Evolutionary conservation across 2,797 vertebrate species (phyloP), one percentile per base, ranked within the genome.

Genomic region (Mormyrus proboscirostris): DNA sequence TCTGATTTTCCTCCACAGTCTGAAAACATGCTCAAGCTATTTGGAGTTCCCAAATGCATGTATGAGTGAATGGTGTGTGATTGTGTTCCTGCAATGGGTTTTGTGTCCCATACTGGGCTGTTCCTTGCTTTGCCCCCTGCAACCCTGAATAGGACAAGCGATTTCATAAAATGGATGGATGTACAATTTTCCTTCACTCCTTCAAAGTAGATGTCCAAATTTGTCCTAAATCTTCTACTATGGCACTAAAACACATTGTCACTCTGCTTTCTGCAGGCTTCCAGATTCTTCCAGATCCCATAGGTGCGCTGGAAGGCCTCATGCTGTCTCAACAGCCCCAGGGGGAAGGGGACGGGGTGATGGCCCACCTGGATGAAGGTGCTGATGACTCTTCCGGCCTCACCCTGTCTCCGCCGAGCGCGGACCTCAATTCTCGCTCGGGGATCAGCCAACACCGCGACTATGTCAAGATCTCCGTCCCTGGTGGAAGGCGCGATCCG

Each of bases 401-500:
- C 82, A 94, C 50, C 25, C 94, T 76, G n/a, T 96, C 95, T 93
- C 92, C 88, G 94, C 19, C 59, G 33, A 49, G 50, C 22, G 86
- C 91, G 14, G 98, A 97, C 92, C 94, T 92, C 88, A 96, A 96
- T 85, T 95, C 98, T 91, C 96, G 97, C 3, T 99, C 98, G 93
- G 95, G 96, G 73, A 79, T 97, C 4, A 96, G 96, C 88, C 97
- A 97, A 88, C 97, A 98, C 83, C 96, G 96, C 0, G 98, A 99
- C 94, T 99, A 99, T 0, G 96, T 98, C 92, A 98, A 99, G 92
- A 99, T 99, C 91, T 94, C 97, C n/a, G 95, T 99, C 94, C 97
- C 97, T 1, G 98, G 99, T 6, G 93, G 96, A 8, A 97, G 96
- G 90, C 89, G 90, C 91, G 97, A 94, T 90, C 97, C 95, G 87